A percentile compares a stretch with the other conserved stretches of the same genome.
phyloP scores from a whole-genome alignment of 2,888 invertebrate species.

The Nomada goodeniana region DNA sequence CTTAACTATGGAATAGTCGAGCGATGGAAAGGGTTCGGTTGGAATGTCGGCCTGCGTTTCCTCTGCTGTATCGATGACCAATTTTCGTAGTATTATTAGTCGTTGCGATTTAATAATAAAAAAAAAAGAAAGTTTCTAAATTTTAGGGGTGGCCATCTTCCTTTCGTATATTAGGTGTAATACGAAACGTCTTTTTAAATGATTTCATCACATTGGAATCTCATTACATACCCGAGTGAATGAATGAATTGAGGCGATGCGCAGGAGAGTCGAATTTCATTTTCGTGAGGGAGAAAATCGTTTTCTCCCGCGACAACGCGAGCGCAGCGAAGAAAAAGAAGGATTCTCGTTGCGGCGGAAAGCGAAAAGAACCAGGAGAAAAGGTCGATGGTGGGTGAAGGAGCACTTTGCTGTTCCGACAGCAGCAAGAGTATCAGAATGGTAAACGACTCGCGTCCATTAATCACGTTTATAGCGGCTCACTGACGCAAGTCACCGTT shows the following conservation, averaged over 20 bases:
- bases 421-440: slow-evolving; percentile 81
- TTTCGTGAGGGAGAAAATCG: slow-evolving; percentile 15
- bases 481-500: slow-evolving; percentile 82
- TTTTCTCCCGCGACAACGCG: slow-evolving; percentile 15
- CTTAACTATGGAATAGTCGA: not conserved
- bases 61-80: not conserved
- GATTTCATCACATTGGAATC: no score
- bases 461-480: slow-evolving; percentile 83
- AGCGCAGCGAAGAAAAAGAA: slow-evolving; percentile 1
- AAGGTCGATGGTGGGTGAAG: slow-evolving; percentile 48
- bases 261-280: not conserved
- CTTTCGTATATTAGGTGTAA: not conserved
- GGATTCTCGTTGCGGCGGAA: no score
- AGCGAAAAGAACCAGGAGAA: slow-evolving; percentile 24
- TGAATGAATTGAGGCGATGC: no score
- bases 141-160: no score
- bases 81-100: not conserved
- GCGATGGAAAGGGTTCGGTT: slow-evolving; percentile 11
- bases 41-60: slow-evolving; percentile 10
- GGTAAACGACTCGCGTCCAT: slow-evolving; percentile 81
- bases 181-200: no score
- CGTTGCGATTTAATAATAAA: not conserved
- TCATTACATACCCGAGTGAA: no score
- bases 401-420: slow-evolving; percentile 81
- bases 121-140: no score